Evolutionary conservation across 2,797 vertebrate species (phyloP), one percentile per base, ranked within the genome.

Genomic region (Oreortyx pictus): DNA sequence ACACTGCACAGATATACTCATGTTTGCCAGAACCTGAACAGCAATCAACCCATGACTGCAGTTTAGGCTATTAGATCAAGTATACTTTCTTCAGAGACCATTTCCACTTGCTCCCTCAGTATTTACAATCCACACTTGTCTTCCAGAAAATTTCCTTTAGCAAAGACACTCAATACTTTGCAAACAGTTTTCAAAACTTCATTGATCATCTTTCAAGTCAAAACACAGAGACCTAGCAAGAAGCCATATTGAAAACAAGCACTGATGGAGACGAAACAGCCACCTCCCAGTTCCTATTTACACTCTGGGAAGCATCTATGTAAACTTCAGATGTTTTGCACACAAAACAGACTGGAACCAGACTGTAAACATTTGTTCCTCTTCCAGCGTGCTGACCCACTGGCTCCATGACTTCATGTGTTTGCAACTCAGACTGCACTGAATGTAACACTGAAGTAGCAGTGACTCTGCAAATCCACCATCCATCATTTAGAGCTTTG

Each of bases 361-460:
- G 92, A 86, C 93, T 91, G 85, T 94, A 97, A 97, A 97, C 95
- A 95, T 94, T 94, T 94, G 90, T 68, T 94, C 44, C 83, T 83
- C 92, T 77, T 68, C 82, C 78, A 93, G 95, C 79, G 80, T 77
- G 80, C 54, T 95, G 95, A 95, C 86, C 96, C 90, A 85, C 61
- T 82, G 92, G 93, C 94, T 96, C 93, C 93, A 88, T 93, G 93
- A 95, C 94, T 95, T 96, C 90, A 96, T 88, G 72, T 59, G 68
- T 90, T 84, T 97, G 86, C 72, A 94, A 89, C 91, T 94, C 88
- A 37, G 83, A 93, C 57, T 88, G 83, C 84, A 89, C 89, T 92
- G 93, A 49, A 93, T 87, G 82, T 41, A 61, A 73, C 0, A 11
- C 70, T 83, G 92, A 73, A 80, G 93, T 62, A 86, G 46, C 8